phyloP scores from a whole-genome alignment of 2,888 invertebrate species.

The Idaea aversata region DNA sequence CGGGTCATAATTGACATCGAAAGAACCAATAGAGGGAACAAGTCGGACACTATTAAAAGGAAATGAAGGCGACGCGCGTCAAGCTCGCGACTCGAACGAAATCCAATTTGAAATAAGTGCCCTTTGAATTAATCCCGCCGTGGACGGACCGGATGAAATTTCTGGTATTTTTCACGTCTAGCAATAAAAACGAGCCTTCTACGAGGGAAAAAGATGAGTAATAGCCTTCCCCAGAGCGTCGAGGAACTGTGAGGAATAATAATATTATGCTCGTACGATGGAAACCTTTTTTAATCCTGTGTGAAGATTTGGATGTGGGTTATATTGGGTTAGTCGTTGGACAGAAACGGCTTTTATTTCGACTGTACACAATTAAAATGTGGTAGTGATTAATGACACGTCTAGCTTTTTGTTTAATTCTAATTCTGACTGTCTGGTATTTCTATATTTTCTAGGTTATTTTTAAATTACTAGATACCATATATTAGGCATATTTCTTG shows the following conservation, averaged over 20 bases:
- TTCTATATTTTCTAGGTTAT: background rate
- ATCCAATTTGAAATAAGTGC: slow-evolving; percentile 80
- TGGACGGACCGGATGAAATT: slow-evolving; percentile 75
- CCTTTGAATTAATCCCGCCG: slow-evolving; percentile 78
- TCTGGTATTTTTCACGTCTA: slow-evolving; percentile 79
- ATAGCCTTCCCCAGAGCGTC: slow-evolving; percentile 65
- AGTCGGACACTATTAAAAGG: slow-evolving; percentile 67
- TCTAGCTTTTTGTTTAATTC: background rate
- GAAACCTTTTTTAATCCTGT: slow-evolving; percentile 66
- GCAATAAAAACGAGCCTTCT: slow-evolving; percentile 75
- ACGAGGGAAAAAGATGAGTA: slow-evolving; percentile 74
- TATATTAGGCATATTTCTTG: too few relatives aligned
- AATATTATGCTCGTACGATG: slow-evolving; percentile 68
- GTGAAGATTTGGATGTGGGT: slow-evolving; percentile 44
- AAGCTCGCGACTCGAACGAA: slow-evolving; percentile 62
- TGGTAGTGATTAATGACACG: slow-evolving; percentile 15
- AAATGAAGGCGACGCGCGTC: slow-evolving; percentile 59
- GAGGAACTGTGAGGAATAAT: slow-evolving; percentile 73
- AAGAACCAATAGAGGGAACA: slow-evolving; percentile 48
- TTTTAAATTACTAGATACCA: background rate
- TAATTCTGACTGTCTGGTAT: background rate
- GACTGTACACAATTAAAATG: slow-evolving; percentile 20
- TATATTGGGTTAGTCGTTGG: slow-evolving; percentile 31
- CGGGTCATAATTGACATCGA: slow-evolving; percentile 44
- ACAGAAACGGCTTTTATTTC: slow-evolving; percentile 28